Percentiles rank a stretch among this genome's conserved stretches.
Evolutionary conservation across 2,113 vertebrate species (phyloP).

Genomic region (Caretta caretta): DNA sequence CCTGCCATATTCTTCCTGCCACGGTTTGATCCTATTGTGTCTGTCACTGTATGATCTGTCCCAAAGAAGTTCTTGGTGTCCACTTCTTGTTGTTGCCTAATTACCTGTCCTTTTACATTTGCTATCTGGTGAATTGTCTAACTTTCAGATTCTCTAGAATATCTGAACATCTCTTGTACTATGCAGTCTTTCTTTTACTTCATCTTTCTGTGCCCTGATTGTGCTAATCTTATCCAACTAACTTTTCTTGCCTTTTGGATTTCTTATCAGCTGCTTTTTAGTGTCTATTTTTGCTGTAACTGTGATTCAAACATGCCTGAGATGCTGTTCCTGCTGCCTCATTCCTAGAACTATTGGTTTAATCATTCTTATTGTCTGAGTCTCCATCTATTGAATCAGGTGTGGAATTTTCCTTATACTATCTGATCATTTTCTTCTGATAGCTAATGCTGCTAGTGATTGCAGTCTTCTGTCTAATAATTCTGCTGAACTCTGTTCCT

Average conservation of each 20-base stretch:
- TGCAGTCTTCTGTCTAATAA: slow-evolving; percentile 16
- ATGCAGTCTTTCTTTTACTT: not conserved
- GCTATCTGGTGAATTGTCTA: slow-evolving; percentile 4
- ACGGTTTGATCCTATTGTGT: not conserved
- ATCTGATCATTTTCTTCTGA: slow-evolving; percentile 45
- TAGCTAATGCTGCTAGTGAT: slow-evolving; percentile 33
- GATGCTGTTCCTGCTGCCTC: slow-evolving; percentile 53
- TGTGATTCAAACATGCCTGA: slow-evolving; percentile 51
- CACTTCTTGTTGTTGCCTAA: slow-evolving; percentile 15
- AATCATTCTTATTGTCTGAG: slow-evolving; percentile 68
- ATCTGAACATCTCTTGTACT: not conserved
- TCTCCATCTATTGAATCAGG: slow-evolving; percentile 59
- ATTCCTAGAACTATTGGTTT: slow-evolving; percentile 42
- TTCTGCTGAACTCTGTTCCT: not conserved
- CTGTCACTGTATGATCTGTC: not conserved
- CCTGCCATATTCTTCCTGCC: not conserved
- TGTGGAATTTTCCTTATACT: slow-evolving; percentile 3
- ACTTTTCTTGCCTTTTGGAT: slow-evolving; percentile 45
- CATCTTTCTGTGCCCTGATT: slow-evolving; percentile 29
- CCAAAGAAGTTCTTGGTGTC: not conserved
- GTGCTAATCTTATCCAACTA: not conserved
- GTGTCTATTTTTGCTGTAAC: slow-evolving; percentile 61
- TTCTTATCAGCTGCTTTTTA: slow-evolving; percentile 61
- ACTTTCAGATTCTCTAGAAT: not conserved
- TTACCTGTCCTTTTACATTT: not conserved